Evolutionary conservation across 2,888 invertebrate species (phyloP).

Genomic region (Yponomeuta sedellus): DNA sequence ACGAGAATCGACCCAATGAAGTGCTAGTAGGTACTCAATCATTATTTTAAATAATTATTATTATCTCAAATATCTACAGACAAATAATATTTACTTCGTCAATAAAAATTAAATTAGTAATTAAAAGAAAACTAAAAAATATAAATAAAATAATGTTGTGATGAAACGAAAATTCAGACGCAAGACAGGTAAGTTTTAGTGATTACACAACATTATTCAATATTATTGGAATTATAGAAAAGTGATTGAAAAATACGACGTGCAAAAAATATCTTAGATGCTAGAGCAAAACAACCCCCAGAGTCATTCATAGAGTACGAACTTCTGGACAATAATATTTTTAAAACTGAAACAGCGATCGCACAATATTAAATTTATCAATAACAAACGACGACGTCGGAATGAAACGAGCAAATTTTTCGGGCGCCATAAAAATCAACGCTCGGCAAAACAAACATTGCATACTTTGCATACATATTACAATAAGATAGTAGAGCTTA

Average conservation of each 20-base stretch:
- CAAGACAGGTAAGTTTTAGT: neutral
- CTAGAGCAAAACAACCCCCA: neutral
- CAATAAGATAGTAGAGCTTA: neutral
- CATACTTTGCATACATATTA: conserved; percentile 24
- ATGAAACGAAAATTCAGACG: neutral
- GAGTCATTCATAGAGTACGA: no score
- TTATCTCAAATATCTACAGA: no score
- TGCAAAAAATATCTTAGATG: conserved; percentile 1
- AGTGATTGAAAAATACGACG: neutral
- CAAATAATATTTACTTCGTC: no score
- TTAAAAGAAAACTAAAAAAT: neutral
- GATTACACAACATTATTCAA: neutral
- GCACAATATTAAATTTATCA: conserved; percentile 2
- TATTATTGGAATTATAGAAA: neutral
- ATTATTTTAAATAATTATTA: no score
- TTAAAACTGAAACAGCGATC: neutral
- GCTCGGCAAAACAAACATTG: conserved; percentile 24
- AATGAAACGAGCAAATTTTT: conserved; percentile 11
- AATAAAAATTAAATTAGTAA: no score
- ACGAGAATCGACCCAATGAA: conserved; percentile 2
- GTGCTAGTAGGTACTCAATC: no score
- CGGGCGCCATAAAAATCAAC: neutral
- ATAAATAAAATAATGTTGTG: neutral
- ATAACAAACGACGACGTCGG: conserved; percentile 1
- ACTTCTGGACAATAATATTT: no score